A percentile compares a stretch with the other conserved stretches of the same genome.
These are phyloP conservation scores for Isoperla grammatica DNA, from an alignment of 2,888 invertebrate genomes.

Conservation along the genomic window DNA sequence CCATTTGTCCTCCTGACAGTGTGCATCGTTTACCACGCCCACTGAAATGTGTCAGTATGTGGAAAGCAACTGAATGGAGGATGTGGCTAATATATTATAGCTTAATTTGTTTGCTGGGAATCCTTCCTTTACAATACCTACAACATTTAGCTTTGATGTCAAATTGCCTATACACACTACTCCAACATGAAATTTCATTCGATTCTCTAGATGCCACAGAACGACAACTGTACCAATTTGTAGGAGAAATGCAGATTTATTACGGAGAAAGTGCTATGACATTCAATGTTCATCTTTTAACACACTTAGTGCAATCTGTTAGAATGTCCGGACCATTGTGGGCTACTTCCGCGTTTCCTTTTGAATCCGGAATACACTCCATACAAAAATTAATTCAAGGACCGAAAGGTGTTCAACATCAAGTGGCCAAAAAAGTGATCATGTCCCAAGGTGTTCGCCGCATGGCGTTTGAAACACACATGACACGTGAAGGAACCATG, in stretches of 20 bases:
- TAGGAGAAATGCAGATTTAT: neutral
- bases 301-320: neutral
- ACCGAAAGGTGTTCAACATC: conserved; percentile 10
- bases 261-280: neutral
- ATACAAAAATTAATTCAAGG: neutral
- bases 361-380: neutral
- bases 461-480: too few relatives aligned
- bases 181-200: neutral
- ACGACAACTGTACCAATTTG: neutral
- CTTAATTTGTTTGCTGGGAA: neutral
- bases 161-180: neutral
- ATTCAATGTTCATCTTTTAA: neutral
- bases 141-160: neutral
- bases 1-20: conserved; percentile 22
- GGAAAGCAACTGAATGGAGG: conserved; percentile 27
- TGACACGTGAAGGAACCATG: too few relatives aligned
- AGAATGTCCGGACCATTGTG: conserved; percentile 1
- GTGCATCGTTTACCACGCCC: conserved; percentile 21
- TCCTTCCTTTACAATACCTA: neutral
- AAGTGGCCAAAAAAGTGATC: neutral
- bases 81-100: conserved; percentile 27
- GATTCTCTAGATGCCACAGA: neutral
- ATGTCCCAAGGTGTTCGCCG: too few relatives aligned
- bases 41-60: conserved; percentile 4
- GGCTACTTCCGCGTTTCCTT: neutral